A percentile compares a stretch with the other conserved stretches of the same genome.
Conservation (phyloP, 2,888 invertebrate genomes). For the Eumerus sabulonum region DNA sequence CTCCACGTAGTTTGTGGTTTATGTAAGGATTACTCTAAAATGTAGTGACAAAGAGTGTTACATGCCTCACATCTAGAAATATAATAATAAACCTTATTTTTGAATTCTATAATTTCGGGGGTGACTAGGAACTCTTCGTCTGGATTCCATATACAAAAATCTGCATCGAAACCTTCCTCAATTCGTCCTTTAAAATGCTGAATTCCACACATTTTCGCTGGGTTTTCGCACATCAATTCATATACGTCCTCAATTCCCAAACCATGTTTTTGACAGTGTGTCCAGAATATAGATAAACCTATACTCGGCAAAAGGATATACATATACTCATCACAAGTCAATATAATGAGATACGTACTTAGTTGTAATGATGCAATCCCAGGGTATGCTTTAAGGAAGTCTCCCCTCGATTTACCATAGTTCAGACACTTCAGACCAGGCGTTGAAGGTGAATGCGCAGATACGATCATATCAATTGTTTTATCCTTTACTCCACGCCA, state of each 20-base stretch:
- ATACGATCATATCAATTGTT: constrained; percentile 83
- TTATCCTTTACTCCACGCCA: constrained; percentile 83
- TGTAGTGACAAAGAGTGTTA: constrained; percentile 75
- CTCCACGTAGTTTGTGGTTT: constrained; percentile 82
- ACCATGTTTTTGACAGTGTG: constrained; percentile 81
- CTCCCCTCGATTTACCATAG: constrained; percentile 79
- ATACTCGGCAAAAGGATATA: constrained; percentile 54
- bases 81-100: constrained; percentile 83
- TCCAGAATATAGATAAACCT: constrained; percentile 86
- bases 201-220: constrained; percentile 83
- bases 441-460: constrained; percentile 86
- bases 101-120: constrained; percentile 82
- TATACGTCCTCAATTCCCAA: constrained; percentile 81
- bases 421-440: constrained; percentile 81
- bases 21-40: constrained; percentile 85
- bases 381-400: constrained; percentile 86
- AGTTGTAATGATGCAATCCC: constrained; percentile 87
- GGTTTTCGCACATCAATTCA: constrained; percentile 82
- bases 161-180: constrained; percentile 84
- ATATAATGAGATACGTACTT: constrained; percentile 78
- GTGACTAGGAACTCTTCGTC: constrained; percentile 82
- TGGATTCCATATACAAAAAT: constrained; percentile 86
- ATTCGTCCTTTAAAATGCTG: constrained; percentile 83
- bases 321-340: no score
- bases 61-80: not conserved